Percentiles rank a stretch among this genome's conserved stretches.
Evolutionary conservation across 2,797 vertebrate genomes (phyloP).

Genomic region (Bryconaethiops microstoma): DNA sequence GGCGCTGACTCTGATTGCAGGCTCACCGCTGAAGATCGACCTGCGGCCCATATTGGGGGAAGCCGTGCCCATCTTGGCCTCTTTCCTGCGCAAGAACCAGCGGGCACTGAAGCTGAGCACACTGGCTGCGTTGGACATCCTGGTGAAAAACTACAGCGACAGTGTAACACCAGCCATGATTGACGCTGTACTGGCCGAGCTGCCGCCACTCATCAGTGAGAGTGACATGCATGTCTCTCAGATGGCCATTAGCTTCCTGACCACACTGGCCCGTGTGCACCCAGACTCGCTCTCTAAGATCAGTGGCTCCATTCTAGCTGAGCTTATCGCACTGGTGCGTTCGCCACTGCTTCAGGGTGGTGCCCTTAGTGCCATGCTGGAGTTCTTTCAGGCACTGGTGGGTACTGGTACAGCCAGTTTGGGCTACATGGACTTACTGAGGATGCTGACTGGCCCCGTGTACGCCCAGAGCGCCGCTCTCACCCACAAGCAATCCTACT

Average conservation of each 20-base stretch:
- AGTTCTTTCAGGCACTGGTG: slow-evolving; percentile 96
- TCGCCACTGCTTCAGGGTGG: slow-evolving; percentile 97
- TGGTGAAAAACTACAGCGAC: slow-evolving; percentile 92
- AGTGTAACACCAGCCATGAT: slow-evolving; percentile 95
- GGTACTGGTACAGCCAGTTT: slow-evolving; percentile 89
- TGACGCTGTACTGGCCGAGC: slow-evolving; percentile 95
- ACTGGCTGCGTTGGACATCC: slow-evolving; percentile 92
- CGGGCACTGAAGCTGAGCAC: slow-evolving; percentile 95
- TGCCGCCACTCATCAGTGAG: slow-evolving; percentile 96
- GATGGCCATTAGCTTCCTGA: slow-evolving; percentile 98
- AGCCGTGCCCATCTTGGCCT: slow-evolving; percentile 96
- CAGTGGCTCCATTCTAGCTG: slow-evolving; percentile 92
- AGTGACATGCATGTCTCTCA: slow-evolving; percentile 99
- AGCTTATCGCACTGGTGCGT: slow-evolving; percentile 94
- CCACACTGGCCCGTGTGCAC: slow-evolving; percentile 95
- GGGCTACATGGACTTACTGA: slow-evolving; percentile 97
- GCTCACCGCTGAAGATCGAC: slow-evolving; percentile 94
- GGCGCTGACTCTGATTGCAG: slow-evolving; percentile 93
- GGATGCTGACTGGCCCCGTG: slow-evolving; percentile 96
- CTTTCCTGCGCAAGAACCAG: slow-evolving; percentile 97
- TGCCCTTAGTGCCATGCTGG: slow-evolving; percentile 95
- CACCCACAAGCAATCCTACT: slow-evolving; percentile 98
- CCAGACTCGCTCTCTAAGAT: slow-evolving; percentile 96
- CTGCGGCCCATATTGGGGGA: slow-evolving; percentile 92
- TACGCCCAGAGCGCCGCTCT: slow-evolving; percentile 93